Base-by-base conservation (phyloP, 1,140 invertebrate genomes). In the Chrysoperla carnea region DNA sequence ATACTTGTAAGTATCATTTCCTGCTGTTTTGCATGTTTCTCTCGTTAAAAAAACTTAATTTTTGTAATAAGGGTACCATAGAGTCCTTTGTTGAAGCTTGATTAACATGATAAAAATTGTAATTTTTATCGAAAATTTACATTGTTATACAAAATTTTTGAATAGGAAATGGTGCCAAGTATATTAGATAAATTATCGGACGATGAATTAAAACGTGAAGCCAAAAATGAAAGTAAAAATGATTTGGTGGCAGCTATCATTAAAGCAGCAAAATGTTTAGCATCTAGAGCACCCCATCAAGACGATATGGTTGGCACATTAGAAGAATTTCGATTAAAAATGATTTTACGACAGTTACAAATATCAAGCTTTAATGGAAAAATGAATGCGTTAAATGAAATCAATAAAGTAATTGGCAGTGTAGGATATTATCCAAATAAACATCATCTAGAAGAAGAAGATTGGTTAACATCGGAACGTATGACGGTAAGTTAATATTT, bases 331-430 rank as follows among this genome's bases (percentile, higher is more conserved):
- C 76, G 91, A 53, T 68, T 97, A 46, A 92, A 93, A 70, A 95
- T 96, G 85, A 94, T 96, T 52, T 67, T 97, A 46, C 80, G 90
- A 57, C 76, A 93, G 52, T 66, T 97, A 41, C 88, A 95, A 73
- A 93, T 96, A 58, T 96, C 92, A 11, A 96, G 91, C 33, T 98
- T 96, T 57, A 97, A 97, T 68, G 92, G 93, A 8, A 97, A 97
- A 70, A 98, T 98, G 94, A 96, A 94, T 61, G 92, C 93, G 27
- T 67, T 98, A 29, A 97, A 97, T 67, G 94, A 98, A 75, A 89
- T 98, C 31, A 98, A 98, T 66, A 95, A 96, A 73, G 85, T 96
- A 23, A 91, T 96, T 37, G 80, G 83, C 23, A 85, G 81, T 57
- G 86, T 93, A 33, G 80, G 80, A 38, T 90, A 88, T 58, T 89